Conservation (phyloP, 2,113 vertebrate species). For the Cisticola juncidis region DNA sequence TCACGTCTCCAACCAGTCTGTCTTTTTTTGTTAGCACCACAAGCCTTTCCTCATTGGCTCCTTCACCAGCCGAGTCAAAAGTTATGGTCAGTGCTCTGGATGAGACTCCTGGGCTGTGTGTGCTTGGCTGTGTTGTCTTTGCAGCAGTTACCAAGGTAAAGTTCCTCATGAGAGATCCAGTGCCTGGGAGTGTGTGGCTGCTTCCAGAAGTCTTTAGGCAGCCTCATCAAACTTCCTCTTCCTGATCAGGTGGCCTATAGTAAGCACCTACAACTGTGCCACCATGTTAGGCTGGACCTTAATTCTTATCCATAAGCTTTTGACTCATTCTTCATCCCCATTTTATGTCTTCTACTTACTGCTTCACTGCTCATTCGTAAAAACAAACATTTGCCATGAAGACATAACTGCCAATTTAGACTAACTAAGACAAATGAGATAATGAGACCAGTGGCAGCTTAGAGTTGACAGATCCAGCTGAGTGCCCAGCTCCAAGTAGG, state of each 20-base stretch:
- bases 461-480: conserved; percentile 73
- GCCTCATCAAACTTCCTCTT: not conserved
- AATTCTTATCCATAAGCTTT: not conserved
- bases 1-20: not conserved
- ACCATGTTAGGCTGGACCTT: not conserved
- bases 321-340: not conserved
- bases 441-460: conserved; percentile 76
- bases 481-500: conserved; percentile 67
- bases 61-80: not conserved
- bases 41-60: not conserved
- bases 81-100: not conserved
- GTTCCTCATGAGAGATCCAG: not conserved
- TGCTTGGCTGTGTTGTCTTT: not conserved
- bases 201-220: not conserved
- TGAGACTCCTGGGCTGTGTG: not conserved
- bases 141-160: not conserved
- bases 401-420: conserved; percentile 80
- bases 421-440: conserved; percentile 85
- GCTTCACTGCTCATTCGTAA: conserved; percentile 77
- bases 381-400: conserved; percentile 80
- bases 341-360: conserved; percentile 45
- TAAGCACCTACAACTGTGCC: not conserved
- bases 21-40: not conserved
- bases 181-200: not conserved
- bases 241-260: not conserved